Evolutionary conservation across 2,113 vertebrate species (phyloP).

Genomic region (Eubucco bourcierii): DNA sequence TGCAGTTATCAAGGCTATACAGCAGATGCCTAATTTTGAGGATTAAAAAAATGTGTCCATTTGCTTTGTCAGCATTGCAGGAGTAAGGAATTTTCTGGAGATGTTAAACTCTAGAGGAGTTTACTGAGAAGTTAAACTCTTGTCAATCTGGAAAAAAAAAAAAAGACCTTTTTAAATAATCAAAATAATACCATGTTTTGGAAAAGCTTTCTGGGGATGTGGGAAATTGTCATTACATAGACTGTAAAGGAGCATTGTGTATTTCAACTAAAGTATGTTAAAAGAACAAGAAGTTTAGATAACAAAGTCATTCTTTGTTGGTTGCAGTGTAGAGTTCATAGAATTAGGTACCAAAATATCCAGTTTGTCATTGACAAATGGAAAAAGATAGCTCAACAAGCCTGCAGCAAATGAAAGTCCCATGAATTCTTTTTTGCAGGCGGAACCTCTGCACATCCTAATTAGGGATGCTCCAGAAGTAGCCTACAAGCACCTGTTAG

Average conservation of each 20-base stretch:
- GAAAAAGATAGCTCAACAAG: background rate
- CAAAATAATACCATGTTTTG: background rate
- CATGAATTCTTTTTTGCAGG: background rate
- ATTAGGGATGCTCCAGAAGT: background rate
- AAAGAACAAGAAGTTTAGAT: background rate
- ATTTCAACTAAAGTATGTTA: background rate
- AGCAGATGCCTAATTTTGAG: background rate
- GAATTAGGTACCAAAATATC: background rate
- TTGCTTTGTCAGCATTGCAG: background rate
- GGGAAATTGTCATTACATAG: background rate
- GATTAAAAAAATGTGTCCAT: background rate
- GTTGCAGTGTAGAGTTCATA: background rate
- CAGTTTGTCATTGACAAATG: background rate
- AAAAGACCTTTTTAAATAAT: background rate
- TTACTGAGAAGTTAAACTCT: background rate
- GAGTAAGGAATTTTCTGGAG: background rate
- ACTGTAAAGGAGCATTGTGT: background rate
- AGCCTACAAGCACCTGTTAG: background rate
- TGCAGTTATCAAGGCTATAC: background rate
- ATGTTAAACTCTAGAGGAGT: background rate
- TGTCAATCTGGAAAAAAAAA: background rate
- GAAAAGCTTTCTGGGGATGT: background rate
- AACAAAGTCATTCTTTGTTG: background rate
- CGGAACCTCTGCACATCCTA: accelerated
- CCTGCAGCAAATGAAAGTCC: background rate